Percentiles rank a stretch among this genome's conserved stretches.
These are phyloP conservation scores for Rhinolophus ferrumequinum DNA, from an alignment of 2,113 vertebrate genomes.

Conservation along the genomic window DNA sequence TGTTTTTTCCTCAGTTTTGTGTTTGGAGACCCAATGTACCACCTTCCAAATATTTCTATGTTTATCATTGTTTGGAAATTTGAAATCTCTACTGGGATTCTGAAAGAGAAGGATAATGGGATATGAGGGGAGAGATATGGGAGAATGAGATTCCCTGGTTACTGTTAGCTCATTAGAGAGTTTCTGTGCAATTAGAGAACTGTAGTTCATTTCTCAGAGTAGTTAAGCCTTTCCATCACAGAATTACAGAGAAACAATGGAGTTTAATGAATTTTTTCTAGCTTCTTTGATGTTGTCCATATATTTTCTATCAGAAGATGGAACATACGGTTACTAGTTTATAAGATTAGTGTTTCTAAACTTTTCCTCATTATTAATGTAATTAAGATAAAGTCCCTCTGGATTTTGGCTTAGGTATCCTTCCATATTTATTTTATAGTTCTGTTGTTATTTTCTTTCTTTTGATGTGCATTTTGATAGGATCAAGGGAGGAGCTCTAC, in stretches of 20 bases:
- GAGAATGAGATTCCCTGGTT: not conserved
- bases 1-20: not conserved
- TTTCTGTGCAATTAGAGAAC: not conserved
- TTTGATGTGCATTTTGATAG: conserved; percentile 31
- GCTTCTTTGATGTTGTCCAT: conserved; percentile 3
- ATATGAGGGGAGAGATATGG: not conserved
- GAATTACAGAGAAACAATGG: not conserved
- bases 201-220: not conserved
- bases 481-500: not conserved
- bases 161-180: not conserved
- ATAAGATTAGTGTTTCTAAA: conserved; percentile 15
- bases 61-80: not conserved
- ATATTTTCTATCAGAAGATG: not conserved
- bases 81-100: not conserved
- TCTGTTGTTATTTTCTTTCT: conserved; percentile 11
- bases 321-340: conserved; percentile 36
- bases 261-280: not conserved
- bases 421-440: conserved; percentile 14
- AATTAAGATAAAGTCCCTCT: conserved; percentile 44
- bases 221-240: not conserved
- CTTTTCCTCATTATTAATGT: conserved; percentile 50
- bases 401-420: conserved; percentile 42
- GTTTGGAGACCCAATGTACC: not conserved
- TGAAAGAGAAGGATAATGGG: not conserved
- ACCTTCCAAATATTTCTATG: not conserved